Percentiles rank a stretch among this genome's conserved stretches.
Evolutionary conservation across 2,888 invertebrate genomes (phyloP).

Genomic region (Cremastinae sp.): DNA sequence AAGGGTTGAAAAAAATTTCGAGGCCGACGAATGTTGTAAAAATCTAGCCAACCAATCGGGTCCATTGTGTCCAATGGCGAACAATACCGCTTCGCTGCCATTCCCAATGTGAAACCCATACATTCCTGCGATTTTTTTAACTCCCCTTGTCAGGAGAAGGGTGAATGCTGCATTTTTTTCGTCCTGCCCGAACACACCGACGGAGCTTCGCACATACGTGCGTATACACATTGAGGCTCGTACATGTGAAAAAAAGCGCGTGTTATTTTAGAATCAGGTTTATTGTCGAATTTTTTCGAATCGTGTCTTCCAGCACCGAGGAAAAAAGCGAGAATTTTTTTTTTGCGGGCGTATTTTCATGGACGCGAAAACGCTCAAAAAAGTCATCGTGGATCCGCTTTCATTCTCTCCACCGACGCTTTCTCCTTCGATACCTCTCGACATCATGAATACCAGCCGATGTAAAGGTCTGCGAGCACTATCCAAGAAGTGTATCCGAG

Average conservation of each 20-base stretch:
- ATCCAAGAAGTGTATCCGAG: too few species aligned
- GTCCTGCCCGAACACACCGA: constrained; percentile 6
- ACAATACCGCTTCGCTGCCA: constrained; percentile 71
- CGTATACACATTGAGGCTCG: neutral
- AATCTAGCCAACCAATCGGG: constrained; percentile 77
- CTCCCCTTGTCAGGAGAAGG: constrained; percentile 21
- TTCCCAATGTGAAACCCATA: constrained; percentile 61
- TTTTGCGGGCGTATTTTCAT: neutral
- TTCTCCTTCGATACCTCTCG: too few species aligned
- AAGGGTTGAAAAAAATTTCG: constrained; percentile 67
- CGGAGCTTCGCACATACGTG: constrained; percentile 9
- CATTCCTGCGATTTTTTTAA: constrained; percentile 43
- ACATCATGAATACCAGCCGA: too few species aligned
- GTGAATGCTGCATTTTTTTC: constrained; percentile 43
- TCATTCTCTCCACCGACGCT: neutral
- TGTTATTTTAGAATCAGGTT: constrained; percentile 57
- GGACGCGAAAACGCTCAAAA: neutral
- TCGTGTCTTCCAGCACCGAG: constrained; percentile 51
- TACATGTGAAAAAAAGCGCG: constrained; percentile 26
- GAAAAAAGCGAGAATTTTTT: constrained; percentile 8
- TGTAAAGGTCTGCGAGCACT: too few species aligned
- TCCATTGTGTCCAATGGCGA: constrained; percentile 75
- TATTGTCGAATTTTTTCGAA: constrained; percentile 61
- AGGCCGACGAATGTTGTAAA: constrained; percentile 73
- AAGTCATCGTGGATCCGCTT: neutral